Base-by-base conservation (phyloP, 1,140 invertebrate genomes). In the Gryllus bimaculatus region DNA sequence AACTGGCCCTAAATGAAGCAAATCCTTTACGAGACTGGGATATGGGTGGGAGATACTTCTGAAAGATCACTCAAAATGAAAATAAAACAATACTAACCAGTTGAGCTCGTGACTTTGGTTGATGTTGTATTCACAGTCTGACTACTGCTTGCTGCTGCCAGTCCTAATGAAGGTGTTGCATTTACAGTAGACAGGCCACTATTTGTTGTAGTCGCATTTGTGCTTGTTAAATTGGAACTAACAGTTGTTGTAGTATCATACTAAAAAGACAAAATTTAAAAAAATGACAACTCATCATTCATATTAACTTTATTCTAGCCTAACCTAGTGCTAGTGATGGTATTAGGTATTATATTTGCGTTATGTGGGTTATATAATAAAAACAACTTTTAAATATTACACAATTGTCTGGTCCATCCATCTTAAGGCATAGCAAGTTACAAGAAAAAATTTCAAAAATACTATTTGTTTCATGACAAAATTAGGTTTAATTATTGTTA, bases 71-170 rank as follows among this genome's bases (percentile, higher is more conserved):
- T 12, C 39, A 79, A 73, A 18, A 18, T n/a, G 73, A 77, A 77
- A 47, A 39, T 49, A 20, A n/a, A 39, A n/a, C n/a, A n/a, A 15
- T 78, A 77, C 54, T 83, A 79, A 86, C 86, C 84, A 80, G 86
- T 87, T 8, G 86, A 87, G 83, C 84, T 87, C 5, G 86, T 86
- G 8, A 86, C 86, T 85, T 88, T 88, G 49, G 86, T 87, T 73
- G 86, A 86, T 0, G 86, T 86, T 80, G 83, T 85, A 80, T 86
- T 88, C 13, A 85, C 86, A n/a, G 86, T 85, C 8, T 79, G 80
- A n/a, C 86, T 86, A 75, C 81, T 88, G 78, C 85, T 88, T 2
- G 54, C 54, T 84, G 78, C 78, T 15, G 39, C 49, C 66, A 78
- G 77, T 8, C 80, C 80, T 73, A 80, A 73, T 73, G 80, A 73